Evolutionary conservation across 2,888 invertebrate genomes (phyloP), one percentile per base, ranked within the genome.

Genomic region (Branchinecta sandiegonensis): DNA sequence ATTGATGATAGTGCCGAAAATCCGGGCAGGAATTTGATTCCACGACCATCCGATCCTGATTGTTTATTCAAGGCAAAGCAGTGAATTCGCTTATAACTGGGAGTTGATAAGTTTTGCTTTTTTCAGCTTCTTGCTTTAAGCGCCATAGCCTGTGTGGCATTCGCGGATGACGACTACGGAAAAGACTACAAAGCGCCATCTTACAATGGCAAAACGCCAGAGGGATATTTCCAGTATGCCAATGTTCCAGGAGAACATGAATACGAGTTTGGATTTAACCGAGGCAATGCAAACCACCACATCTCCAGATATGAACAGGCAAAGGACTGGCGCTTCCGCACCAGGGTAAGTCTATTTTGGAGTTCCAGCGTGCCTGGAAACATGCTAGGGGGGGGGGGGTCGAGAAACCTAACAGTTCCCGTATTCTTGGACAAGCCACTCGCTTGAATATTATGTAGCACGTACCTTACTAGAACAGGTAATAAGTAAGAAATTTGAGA

Each of bases 261-360:
- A 66, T 77, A 76, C 72, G 76, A 77, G 71, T 76, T 75, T 68
- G 77, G 77, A 9, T 77, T 75, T 73, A 74, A 74, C 65, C 71
- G 76, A 64, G 77, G 78, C 65, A 78, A 78, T 71, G 74, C 75
- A 6, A 71, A 74, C 65, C 77, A 77, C 71, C 74, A 74, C 72
- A 76, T 75, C 23, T 74, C 75, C 66, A 72, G 77, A 23, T 76
- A 75, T 69, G 78, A 78, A 69, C 75, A 76, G 69, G 74, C 73
- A 50, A 74, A 75, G 71, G 75, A 75, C 48, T 75, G 74, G 71
- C 73, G 74, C 65, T 77, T 77, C 74, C 74, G 75, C 56, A 76
- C 77, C 7, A 76, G 76, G 73, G 77, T 77, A 37, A 37, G 37
- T 37, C 37, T 6, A 37, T 37, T 37, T 37, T 37, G 37, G 37